Base-by-base conservation (phyloP, 2,797 vertebrate genomes). In the Manis crassicaudata region DNA sequence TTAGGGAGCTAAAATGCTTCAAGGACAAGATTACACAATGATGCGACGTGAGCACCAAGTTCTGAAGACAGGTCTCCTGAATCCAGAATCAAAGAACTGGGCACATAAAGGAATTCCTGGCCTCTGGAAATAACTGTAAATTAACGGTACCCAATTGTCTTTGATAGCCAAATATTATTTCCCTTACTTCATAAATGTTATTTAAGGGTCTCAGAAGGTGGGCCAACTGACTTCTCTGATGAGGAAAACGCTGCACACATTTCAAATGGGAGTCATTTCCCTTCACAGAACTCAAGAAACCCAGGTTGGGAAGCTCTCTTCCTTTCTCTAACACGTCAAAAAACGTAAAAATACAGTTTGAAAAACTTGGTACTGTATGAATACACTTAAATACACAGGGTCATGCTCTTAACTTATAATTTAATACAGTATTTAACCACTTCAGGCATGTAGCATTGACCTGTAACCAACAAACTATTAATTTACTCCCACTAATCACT, bases 401-500 rank as follows among this genome's bases (percentile, higher is more conserved):
- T 63, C 80, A 40, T 50, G 63, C 18, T 94, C 32, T 88, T 86
- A 88, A 92, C 63, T 90, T 94, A 43, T 96, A 97, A 95, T 93
- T 97, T 96, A 97, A 96, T 86, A 90, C 32, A 86, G 85, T 76
- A 65, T 93, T 90, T 96, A 98, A 92, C 63, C 77, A 95, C 90
- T 97, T 7, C 83, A 63, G 70, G 89, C 84, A 96, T 95, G 97
- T 93, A 92, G 83, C 50, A 12, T 90, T 93, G 92, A 94, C 93
- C 96, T 96, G 87, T 96, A 97, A 79, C 93, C 92, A 94, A 90
- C 87, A 91, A 96, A 93, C 84, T 97, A 87, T 80, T 97, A 95
- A 97, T 97, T 95, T 96, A 96, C 93, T 96, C 83, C 90, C 94
- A 86, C 96, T 96, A 96, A 96, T 93, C 85, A 94, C 84, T 97